Conservation (phyloP, 2,797 vertebrate species). For the Iguana delicatissima region DNA sequence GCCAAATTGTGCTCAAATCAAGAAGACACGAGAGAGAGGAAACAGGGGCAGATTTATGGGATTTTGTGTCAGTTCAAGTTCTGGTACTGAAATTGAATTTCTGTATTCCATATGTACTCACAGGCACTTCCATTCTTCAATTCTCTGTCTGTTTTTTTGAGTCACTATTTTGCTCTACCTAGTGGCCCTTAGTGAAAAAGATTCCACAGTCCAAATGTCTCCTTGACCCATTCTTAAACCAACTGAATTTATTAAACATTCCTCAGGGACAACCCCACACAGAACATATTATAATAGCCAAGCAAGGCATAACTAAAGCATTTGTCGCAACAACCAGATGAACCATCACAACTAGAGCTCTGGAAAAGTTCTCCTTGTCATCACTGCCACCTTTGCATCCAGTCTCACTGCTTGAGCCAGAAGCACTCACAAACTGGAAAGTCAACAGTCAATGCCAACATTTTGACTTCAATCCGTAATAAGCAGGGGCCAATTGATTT, state of each 20-base stretch:
- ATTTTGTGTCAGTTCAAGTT: background rate
- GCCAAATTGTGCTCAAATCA: background rate
- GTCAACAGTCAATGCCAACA: background rate
- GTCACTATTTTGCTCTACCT: background rate
- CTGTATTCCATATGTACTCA: background rate
- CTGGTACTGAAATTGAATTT: background rate
- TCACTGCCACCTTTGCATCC: background rate
- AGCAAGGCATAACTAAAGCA: background rate
- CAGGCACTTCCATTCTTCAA: background rate
- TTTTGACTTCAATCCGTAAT: background rate
- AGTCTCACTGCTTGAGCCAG: no score
- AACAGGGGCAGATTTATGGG: background rate
- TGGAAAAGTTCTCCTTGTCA: background rate
- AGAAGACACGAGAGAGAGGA: background rate
- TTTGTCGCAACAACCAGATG: background rate
- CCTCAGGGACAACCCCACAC: background rate
- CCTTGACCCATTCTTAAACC: background rate
- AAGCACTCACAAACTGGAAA: background rate
- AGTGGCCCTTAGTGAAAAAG: background rate
- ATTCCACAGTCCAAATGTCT: background rate
- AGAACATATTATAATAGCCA: background rate
- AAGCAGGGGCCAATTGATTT: background rate
- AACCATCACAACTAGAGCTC: background rate
- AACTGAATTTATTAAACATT: background rate
- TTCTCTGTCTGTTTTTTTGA: background rate